phyloP scores from a whole-genome alignment of 1,140 invertebrate species.

The Ceratina australensis region DNA sequence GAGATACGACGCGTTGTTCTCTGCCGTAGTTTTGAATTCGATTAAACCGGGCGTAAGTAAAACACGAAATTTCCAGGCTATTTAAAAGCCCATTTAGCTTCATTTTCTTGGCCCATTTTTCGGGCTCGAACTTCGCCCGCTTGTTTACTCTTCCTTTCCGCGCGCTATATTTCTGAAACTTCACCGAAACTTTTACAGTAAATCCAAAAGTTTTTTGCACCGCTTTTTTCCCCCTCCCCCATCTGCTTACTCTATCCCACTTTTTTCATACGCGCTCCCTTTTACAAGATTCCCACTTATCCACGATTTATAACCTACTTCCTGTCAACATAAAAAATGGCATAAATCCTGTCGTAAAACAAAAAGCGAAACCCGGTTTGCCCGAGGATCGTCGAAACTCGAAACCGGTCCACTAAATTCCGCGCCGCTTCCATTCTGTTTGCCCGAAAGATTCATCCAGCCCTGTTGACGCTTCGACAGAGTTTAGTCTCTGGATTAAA shows the following conservation, averaged over 20 bases:
- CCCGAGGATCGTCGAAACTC: neutral
- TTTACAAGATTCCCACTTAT: conserved; percentile 34
- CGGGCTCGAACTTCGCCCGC: neutral
- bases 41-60: too few relatives aligned
- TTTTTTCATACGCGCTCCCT: neutral
- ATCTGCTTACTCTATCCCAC: too few relatives aligned
- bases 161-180: neutral
- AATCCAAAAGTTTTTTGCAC: conserved; percentile 6
- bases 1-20: too few relatives aligned
- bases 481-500: conserved; percentile 34
- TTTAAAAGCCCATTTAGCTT: neutral
- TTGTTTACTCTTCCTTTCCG: conserved; percentile 9
- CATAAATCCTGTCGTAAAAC: conserved; percentile 4
- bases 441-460: neutral
- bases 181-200: conserved; percentile 14
- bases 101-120: neutral
- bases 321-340: neutral
- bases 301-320: conserved; percentile 24
- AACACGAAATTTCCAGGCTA: too few relatives aligned
- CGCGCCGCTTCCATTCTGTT: conserved; percentile 2
- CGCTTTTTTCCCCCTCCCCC: neutral
- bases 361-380: neutral
- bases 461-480: conserved; percentile 12
- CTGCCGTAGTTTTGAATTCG: too few relatives aligned
- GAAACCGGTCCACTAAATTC: conserved; percentile 24